These are phyloP conservation scores for Psilopsiagon aymara DNA, from an alignment of 2,113 vertebrate species.

Conservation along the genomic window DNA sequence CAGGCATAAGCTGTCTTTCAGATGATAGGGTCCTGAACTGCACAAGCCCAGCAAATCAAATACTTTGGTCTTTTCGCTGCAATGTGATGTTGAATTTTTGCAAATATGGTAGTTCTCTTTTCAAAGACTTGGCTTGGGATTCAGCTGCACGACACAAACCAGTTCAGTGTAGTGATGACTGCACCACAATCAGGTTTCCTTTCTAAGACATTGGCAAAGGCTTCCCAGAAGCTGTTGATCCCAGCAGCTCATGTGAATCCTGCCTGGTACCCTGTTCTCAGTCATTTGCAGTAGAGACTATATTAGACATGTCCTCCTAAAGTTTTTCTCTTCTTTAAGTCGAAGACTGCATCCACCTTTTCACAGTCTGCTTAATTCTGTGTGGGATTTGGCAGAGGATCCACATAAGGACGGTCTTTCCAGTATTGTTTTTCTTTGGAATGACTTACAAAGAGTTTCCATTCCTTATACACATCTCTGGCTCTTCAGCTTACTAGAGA, in stretches of 20 bases:
- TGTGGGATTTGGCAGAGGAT: neutral
- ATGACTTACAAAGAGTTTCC: neutral
- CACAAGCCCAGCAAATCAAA: neutral
- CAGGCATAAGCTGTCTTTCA: neutral
- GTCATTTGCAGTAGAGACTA: neutral
- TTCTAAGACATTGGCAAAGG: constrained; percentile 1
- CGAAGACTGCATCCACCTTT: neutral
- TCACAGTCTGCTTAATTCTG: neutral
- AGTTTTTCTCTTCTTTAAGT: neutral
- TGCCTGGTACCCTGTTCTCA: neutral
- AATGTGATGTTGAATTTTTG: neutral
- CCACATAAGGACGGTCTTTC: neutral
- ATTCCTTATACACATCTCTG: neutral
- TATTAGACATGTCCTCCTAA: neutral
- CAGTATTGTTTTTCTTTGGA: neutral
- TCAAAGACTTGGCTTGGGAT: neutral
- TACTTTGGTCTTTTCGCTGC: neutral
- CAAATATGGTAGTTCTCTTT: neutral
- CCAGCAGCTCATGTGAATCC: neutral
- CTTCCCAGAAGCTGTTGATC: constrained; percentile 19
- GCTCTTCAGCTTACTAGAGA: neutral
- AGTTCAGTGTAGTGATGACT: neutral
- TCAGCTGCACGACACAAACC: neutral
- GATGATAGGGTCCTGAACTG: neutral
- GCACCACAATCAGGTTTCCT: neutral